Conservation (phyloP, 2,797 vertebrate genomes). For the Erithacus rubecula region DNA sequence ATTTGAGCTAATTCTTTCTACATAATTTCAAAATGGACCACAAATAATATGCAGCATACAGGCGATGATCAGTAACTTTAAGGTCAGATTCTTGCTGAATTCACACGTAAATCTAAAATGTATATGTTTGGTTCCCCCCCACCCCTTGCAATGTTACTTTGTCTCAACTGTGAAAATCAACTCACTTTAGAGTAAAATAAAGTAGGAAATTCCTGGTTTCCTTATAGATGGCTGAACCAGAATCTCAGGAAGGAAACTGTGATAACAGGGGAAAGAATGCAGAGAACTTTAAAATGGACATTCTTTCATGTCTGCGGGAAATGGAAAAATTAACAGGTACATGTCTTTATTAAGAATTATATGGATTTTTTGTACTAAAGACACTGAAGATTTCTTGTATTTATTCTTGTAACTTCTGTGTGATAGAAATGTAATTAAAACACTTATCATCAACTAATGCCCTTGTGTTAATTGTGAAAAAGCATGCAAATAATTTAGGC, state of each 20-base stretch:
- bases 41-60: not conserved
- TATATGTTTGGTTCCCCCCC: not conserved
- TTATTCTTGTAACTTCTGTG: not conserved
- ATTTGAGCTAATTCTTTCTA: not conserved
- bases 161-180: not conserved
- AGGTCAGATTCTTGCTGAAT: not conserved
- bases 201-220: not conserved
- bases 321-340: constrained; percentile 76
- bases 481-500: not conserved
- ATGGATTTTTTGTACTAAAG: not conserved
- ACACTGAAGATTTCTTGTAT: not conserved
- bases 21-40: not conserved
- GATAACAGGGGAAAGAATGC: constrained; percentile 51
- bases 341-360: not conserved
- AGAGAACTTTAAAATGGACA: constrained; percentile 62
- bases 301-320: constrained; percentile 61
- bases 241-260: constrained; percentile 46
- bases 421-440: not conserved
- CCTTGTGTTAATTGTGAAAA: not conserved
- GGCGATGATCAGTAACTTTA: not conserved
- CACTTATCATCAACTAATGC: not conserved
- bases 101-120: not conserved
- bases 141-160: not conserved
- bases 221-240: constrained; percentile 62
- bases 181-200: not conserved